A percentile compares a stretch with the other conserved stretches of the same genome.
Conservation (phyloP, 2,888 invertebrate genomes). For the Caradrina clavipalpis region DNA sequence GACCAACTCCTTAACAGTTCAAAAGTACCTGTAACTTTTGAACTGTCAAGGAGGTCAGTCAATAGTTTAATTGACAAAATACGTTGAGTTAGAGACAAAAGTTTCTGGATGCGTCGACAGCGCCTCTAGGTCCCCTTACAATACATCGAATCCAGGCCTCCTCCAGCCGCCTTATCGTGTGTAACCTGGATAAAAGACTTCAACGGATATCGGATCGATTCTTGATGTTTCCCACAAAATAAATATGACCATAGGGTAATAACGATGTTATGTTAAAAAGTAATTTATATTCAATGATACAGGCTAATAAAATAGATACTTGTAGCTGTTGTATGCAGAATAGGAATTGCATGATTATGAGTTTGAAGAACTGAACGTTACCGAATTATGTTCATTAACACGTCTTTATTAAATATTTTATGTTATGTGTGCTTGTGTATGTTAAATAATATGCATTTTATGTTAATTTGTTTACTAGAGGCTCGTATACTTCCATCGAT, state of each 20-base stretch:
- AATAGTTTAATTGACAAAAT: no score
- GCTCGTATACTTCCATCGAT: neutral
- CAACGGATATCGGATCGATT: slow-evolving; percentile 16
- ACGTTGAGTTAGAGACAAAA: no score
- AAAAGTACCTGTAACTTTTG: no score
- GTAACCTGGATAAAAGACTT: neutral
- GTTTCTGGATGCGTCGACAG: no score
- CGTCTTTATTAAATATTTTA: slow-evolving; percentile 7
- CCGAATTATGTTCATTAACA: slow-evolving; percentile 35
- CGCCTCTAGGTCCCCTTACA: no score
- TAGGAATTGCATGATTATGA: slow-evolving; percentile 50
- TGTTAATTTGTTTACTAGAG: neutral
- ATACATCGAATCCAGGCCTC: neutral
- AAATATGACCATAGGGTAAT: slow-evolving; percentile 7
- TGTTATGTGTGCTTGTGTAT: slow-evolving; percentile 2
- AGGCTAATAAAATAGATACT: slow-evolving; percentile 33
- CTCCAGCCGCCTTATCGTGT: neutral
- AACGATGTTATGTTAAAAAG: slow-evolving; percentile 33
- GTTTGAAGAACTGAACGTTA: slow-evolving; percentile 15
- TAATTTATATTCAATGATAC: slow-evolving; percentile 48
- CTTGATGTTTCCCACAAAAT: slow-evolving; percentile 45
- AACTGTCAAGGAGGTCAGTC: no score
- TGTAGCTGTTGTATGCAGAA: slow-evolving; percentile 36
- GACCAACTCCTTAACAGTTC: no score
- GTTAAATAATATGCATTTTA: no score